Base-by-base conservation (phyloP, 2,797 vertebrate genomes). In the Hipposideros larvatus region DNA sequence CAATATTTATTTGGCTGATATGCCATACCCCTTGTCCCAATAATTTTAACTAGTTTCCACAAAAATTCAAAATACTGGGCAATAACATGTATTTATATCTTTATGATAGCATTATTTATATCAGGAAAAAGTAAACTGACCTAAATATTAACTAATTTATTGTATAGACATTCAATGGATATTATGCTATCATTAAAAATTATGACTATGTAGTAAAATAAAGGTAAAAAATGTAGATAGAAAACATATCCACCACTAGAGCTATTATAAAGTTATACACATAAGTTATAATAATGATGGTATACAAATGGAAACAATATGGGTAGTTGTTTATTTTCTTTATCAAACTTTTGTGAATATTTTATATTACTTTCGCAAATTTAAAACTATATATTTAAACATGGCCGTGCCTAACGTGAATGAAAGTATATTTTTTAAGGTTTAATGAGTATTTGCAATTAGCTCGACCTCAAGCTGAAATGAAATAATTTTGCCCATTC, bases 391-490 rank as follows among this genome's bases (percentile, higher is more conserved):
- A 61, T 5, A 5, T 66, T 51, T 78, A 86, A 89, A n/a, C 5
- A 70, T 16, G 41, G 28, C 10, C 73, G 73, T 53, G 18, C 4
- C 37, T 16, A 68, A 28, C n/a, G 68, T 80, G 43, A 61, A 74
- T 19, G 24, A 65, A 80, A 53, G n/a, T 13, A 46, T 18, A 41
- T 41, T 80, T 37, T 90, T 91, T 77, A 87, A 90, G 3, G 5
- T 63, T 0, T 74, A 0, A 21, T 85, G 55, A 94, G 63, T 65
- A 31, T 79, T 87, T 90, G 63, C 75, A 96, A n/a, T 46, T 21
- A 96, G 22, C 43, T 92, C 53, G 93, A 75, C 65, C 85, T 96
- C n/a, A 95, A 24, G 28, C 2, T 46, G n/a, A 96, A 57, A 10
- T 86, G 31, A 95, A 77, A 63, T 65, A 75, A 96, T 59, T 46